Percentiles rank a stretch among this genome's conserved stretches.
Conservation (phyloP, 2,888 invertebrate genomes). For the Lutraria lutraria region DNA sequence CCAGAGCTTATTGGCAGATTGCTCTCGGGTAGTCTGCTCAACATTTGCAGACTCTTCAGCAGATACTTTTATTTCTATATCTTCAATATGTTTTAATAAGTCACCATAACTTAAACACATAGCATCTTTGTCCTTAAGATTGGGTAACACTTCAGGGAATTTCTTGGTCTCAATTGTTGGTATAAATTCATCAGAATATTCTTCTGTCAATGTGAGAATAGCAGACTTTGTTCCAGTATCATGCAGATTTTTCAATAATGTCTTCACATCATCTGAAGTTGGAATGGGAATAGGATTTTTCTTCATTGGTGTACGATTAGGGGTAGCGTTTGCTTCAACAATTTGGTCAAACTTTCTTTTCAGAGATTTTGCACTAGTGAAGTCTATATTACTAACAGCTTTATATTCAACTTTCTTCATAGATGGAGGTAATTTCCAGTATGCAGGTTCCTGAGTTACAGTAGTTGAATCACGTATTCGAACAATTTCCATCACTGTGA, state of each 20-base stretch:
- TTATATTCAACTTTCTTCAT: slow-evolving; percentile 37
- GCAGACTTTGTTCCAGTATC: background rate
- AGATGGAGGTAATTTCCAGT: slow-evolving; percentile 61
- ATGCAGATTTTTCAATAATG: background rate
- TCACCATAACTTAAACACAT: background rate
- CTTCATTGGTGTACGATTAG: background rate
- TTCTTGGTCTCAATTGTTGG: background rate
- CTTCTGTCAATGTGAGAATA: background rate
- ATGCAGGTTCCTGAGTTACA: slow-evolving; percentile 63
- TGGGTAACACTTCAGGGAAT: background rate
- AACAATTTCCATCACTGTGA: slow-evolving; percentile 62
- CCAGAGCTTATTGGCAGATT: background rate
- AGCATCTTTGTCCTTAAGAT: background rate
- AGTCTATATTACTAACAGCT: slow-evolving; percentile 46
- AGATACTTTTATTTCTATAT: background rate
- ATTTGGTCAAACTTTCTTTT: slow-evolving; percentile 91
- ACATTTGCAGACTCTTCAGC: background rate
- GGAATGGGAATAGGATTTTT: background rate
- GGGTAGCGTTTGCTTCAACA: background rate
- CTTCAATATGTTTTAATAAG: background rate
- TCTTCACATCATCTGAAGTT: background rate
- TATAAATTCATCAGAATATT: background rate
- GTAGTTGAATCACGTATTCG: slow-evolving; percentile 58
- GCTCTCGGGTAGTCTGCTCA: background rate
- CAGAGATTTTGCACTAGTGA: slow-evolving; percentile 43